phyloP scores from a whole-genome alignment of 2,888 invertebrate species.

The Drosophila nr. perissopoda region DNA sequence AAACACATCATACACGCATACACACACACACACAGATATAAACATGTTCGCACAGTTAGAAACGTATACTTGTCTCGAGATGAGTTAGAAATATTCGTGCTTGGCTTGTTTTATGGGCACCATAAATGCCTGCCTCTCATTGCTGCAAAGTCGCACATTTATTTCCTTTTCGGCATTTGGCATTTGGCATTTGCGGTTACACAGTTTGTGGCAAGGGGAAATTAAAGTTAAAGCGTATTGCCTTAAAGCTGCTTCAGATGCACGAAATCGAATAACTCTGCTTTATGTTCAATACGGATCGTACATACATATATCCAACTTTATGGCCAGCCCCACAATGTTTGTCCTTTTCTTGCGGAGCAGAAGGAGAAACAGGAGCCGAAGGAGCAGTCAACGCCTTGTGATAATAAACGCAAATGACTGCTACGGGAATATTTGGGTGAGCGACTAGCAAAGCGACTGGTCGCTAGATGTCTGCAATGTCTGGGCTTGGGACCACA shows the following conservation, averaged over 20 bases:
- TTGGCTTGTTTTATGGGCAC: conserved; percentile 77
- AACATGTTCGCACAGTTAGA: neutral
- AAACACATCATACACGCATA: conserved; percentile 7
- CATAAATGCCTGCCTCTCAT: conserved; percentile 77
- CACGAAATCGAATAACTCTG: conserved; percentile 66
- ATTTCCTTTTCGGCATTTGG: conserved; percentile 66
- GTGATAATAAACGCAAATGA: conserved; percentile 77
- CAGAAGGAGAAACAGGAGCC: conserved; percentile 2
- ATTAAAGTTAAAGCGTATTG: conserved; percentile 57
- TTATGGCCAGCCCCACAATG: conserved; percentile 25
- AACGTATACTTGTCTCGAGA: conserved; percentile 53
- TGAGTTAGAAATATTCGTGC: conserved; percentile 74
- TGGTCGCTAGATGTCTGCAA: conserved; percentile 37
- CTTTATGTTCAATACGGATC: conserved; percentile 60
- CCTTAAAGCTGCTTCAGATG: conserved; percentile 61
- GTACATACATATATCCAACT: conserved; percentile 26
- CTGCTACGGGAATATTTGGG: conserved; percentile 74
- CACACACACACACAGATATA: conserved; percentile 13
- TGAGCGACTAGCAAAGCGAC: conserved; percentile 56
- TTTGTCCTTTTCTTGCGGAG: conserved; percentile 9
- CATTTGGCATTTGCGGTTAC: conserved; percentile 65
- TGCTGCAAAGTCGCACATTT: conserved; percentile 78
- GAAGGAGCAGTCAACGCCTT: conserved; percentile 51
- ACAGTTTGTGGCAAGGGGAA: conserved; percentile 56
- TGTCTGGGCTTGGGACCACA: conserved; percentile 32